A percentile compares a stretch with the other conserved stretches of the same genome.
Conservation (phyloP, 1,140 invertebrate species). For the Andricus grossulariae region DNA sequence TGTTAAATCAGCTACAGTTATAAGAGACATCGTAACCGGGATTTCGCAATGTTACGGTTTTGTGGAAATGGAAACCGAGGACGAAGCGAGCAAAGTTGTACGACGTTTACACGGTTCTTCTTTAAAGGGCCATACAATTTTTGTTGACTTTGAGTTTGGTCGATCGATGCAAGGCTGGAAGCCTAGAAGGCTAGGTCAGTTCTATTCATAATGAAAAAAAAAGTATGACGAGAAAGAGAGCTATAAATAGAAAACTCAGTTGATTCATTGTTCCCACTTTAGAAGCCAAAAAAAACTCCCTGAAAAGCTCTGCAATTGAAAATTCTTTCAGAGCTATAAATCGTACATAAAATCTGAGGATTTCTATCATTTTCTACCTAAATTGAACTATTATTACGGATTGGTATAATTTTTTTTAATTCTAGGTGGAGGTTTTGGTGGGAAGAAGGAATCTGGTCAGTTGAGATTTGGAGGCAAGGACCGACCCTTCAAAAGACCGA, state of each 20-base stretch:
- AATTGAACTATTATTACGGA: too few species aligned
- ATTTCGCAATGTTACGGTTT: conserved; percentile 90
- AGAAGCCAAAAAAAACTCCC: neutral
- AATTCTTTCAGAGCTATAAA: conserved; percentile 16
- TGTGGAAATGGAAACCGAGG: conserved; percentile 84
- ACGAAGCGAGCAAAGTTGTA: conserved; percentile 79
- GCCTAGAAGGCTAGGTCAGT: conserved; percentile 84
- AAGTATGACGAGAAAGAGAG: conserved; percentile 1
- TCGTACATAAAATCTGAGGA: too few species aligned
- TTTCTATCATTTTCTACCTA: too few species aligned
- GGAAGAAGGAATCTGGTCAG: conserved; percentile 91
- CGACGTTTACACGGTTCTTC: conserved; percentile 77
- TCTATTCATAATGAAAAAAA: conserved; percentile 28
- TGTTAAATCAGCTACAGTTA: conserved; percentile 82
- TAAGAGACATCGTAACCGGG: conserved; percentile 89
- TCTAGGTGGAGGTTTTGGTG: conserved; percentile 89
- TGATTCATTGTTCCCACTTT: conserved; percentile 24
- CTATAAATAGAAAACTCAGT: conserved; percentile 31
- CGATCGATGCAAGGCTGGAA: conserved; percentile 86
- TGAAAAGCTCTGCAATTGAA: neutral
- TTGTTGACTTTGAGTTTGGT: conserved; percentile 84
- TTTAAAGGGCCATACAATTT: conserved; percentile 79
- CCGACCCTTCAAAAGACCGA: conserved; percentile 84
- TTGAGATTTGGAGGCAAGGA: conserved; percentile 89
- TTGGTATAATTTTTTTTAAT: conserved; percentile 31